Percentiles rank a stretch among this genome's conserved stretches.
phyloP scores from a whole-genome alignment of 2,797 vertebrate species.

The Fistularia tabacaria region DNA sequence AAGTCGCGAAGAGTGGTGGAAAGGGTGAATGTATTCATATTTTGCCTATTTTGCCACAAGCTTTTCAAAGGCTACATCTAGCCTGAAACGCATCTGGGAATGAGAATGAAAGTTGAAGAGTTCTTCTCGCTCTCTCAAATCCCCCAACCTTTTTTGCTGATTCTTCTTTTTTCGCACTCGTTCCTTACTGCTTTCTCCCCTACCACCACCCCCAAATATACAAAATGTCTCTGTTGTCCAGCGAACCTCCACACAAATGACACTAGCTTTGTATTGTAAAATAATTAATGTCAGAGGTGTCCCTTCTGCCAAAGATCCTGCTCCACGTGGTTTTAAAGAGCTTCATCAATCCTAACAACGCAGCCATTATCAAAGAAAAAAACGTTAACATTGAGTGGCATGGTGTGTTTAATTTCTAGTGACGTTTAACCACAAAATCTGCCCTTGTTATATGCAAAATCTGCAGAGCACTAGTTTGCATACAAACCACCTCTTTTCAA shows the following conservation, averaged over 20 bases:
- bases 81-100: conserved; percentile 77
- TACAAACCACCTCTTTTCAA: too few species aligned
- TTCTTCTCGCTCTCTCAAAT: conserved; percentile 59
- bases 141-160: conserved; percentile 47
- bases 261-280: too few species aligned
- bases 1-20: conserved; percentile 43
- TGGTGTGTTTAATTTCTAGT: too few species aligned
- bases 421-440: too few species aligned
- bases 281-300: too few species aligned
- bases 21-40: conserved; percentile 42
- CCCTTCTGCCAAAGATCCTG: too few species aligned
- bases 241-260: conserved; percentile 32
- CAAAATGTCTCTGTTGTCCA: conserved; percentile 29
- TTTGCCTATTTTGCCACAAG: conserved; percentile 71
- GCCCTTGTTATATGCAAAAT: too few species aligned
- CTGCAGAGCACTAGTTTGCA: too few species aligned
- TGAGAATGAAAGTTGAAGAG: conserved; percentile 76
- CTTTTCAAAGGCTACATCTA: conserved; percentile 75
- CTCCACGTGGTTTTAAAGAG: too few species aligned
- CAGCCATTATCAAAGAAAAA: too few species aligned
- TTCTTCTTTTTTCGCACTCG: conserved; percentile 29
- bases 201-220: conserved; percentile 10
- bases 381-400: too few species aligned
- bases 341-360: too few species aligned
- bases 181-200: conserved; percentile 15